Evolutionary conservation across 2,113 vertebrate species (phyloP).

Genomic region (Picathartes gymnocephalus): DNA sequence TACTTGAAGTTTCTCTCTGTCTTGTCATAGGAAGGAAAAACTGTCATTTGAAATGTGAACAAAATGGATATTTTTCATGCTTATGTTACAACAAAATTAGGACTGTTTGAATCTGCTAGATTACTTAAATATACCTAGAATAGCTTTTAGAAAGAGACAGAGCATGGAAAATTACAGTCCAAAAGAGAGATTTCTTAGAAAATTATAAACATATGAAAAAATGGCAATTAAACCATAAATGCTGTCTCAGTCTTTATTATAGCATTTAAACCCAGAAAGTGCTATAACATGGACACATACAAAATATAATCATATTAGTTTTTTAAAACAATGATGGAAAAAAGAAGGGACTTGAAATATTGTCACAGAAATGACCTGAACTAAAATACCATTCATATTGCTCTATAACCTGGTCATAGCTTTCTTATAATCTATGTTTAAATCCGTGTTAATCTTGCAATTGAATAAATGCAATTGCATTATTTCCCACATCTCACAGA

Average conservation of each 20-base stretch:
- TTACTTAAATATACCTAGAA: conserved; percentile 9
- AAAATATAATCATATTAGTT: background rate
- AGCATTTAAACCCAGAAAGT: background rate
- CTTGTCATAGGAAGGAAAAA: background rate
- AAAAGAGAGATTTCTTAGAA: background rate
- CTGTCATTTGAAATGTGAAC: background rate
- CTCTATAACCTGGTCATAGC: background rate
- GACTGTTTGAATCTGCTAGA: conserved; percentile 6
- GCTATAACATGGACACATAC: background rate
- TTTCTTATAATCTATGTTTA: background rate
- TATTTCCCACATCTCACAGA: background rate
- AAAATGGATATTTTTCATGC: conserved; percentile 35
- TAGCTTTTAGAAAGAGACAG: background rate
- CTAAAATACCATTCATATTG: background rate
- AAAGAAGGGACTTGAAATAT: background rate
- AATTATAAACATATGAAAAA: conserved; percentile 13
- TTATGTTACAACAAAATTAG: conserved; percentile 10
- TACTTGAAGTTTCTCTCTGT: background rate
- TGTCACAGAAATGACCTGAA: background rate
- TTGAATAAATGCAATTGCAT: background rate
- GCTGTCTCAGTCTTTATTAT: background rate
- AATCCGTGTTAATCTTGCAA: background rate
- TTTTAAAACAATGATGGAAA: background rate
- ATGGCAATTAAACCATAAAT: background rate
- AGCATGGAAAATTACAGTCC: background rate